Evolutionary conservation across 2,888 invertebrate genomes (phyloP), one percentile per base, ranked within the genome.

Genomic region (Nebria salina): DNA sequence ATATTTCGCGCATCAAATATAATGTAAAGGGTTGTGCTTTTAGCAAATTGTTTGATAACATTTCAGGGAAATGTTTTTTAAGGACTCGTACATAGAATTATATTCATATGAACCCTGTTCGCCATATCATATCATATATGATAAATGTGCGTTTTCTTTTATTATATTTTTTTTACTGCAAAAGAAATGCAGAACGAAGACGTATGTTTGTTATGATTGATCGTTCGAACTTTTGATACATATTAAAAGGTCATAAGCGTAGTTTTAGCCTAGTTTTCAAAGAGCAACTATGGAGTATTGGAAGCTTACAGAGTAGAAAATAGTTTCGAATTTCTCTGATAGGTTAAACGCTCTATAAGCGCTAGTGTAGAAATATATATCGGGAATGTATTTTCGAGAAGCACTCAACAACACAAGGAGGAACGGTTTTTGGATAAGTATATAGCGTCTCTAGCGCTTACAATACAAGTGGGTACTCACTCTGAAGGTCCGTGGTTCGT

Each of bases 401-500:
- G 54, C 34, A 34, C 34, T 34, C 34, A 34, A 34, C 34, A 34
- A 2, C 8, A 2, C 54, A 54, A 54, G 54, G 13, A 54, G 54
- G 54, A 13, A 4, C 13, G 54, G 54, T 54, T 54, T 54, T 8
- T 54, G 54, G 13, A 54, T 54, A 54, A 54, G 54, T 54, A 54
- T 8, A 54, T 54, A 54, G 54, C 54, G 54, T 54, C 54, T 2
- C 34, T 54, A 54, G 1, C 54, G 54, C 13, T 8, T 54, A 7
- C 13, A 54, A 54, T 54, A 54, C 54, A 54, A 54, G 54, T 65
- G 72, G 82, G 84, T 88, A 93, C 93, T 93, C 89, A 94, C 94
- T 94, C 94, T 88, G 93, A 85, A 86, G 88, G 92, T 90, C 93
- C 93, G 90, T 93, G 93, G 91, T 93, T 93, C 90, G 93, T 92